Percentiles rank a stretch among this genome's conserved stretches.
These are phyloP conservation scores for Sarotherodon lohbergeri DNA, from an alignment of 2,113 vertebrate species.

Conservation along the genomic window DNA sequence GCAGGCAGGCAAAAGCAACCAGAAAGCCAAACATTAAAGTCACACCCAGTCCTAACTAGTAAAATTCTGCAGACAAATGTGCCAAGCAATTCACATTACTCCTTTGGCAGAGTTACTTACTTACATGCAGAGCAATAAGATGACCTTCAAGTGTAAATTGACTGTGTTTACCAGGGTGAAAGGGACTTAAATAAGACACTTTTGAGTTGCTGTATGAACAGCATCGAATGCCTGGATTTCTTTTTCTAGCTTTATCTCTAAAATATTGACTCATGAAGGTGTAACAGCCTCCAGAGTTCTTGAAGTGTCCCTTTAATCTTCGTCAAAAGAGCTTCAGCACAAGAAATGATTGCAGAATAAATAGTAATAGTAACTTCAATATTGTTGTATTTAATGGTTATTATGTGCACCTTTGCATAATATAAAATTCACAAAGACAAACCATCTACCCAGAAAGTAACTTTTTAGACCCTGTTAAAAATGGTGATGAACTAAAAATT, in stretches of 20 bases:
- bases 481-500: neutral
- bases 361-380: neutral
- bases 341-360: neutral
- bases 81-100: neutral
- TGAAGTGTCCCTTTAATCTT: neutral
- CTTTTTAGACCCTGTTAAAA: neutral
- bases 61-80: neutral
- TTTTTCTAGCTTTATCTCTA: neutral
- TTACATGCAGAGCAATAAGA: neutral
- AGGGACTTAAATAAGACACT: neutral
- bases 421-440: neutral
- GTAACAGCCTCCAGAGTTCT: neutral
- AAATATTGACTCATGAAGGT: neutral
- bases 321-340: neutral
- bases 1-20: neutral
- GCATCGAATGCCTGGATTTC: neutral
- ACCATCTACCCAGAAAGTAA: fast-evolving
- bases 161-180: neutral
- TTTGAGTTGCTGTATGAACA: neutral
- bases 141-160: neutral
- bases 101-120: neutral
- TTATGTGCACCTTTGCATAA: neutral
- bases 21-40: neutral
- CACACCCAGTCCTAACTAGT: neutral
- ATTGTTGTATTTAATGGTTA: neutral